A percentile compares a stretch with the other conserved stretches of the same genome.
Evolutionary conservation across 2,888 invertebrate species (phyloP).

Genomic region (Eilema depressum): DNA sequence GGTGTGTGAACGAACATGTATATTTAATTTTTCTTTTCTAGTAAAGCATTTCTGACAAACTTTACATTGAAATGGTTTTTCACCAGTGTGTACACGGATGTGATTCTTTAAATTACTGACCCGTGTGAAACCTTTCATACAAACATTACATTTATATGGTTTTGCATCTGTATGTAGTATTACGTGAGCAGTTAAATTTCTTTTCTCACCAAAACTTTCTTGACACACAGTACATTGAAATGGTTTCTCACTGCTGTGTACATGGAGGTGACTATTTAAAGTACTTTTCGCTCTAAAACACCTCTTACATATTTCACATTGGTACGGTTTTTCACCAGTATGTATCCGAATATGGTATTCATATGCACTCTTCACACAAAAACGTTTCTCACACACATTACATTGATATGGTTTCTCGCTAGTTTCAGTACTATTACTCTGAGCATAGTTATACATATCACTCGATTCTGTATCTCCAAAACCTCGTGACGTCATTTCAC

Average conservation of each 20-base stretch:
- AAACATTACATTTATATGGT: constrained; percentile 12
- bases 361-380: background rate
- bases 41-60: background rate
- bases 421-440: background rate
- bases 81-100: background rate
- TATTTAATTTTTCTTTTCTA: background rate
- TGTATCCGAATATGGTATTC: background rate
- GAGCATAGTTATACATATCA: background rate
- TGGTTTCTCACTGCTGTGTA: constrained; percentile 4
- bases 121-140: constrained; percentile 6
- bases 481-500: background rate
- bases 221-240: constrained; percentile 16
- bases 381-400: constrained; percentile 8
- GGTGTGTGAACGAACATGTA: constrained; percentile 9
- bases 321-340: constrained; percentile 1
- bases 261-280: background rate
- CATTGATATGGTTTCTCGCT: constrained; percentile 7
- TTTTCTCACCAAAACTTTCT: constrained; percentile 5
- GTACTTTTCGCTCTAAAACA: constrained; percentile 7
- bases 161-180: background rate
- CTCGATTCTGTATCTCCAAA: too few relatives aligned
- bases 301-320: constrained; percentile 7
- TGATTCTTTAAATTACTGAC: constrained; percentile 3
- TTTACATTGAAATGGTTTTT: constrained; percentile 2
- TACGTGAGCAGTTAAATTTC: constrained; percentile 1